Conservation (phyloP, 2,113 vertebrate species). For the Cricetomys ansorgei region DNA sequence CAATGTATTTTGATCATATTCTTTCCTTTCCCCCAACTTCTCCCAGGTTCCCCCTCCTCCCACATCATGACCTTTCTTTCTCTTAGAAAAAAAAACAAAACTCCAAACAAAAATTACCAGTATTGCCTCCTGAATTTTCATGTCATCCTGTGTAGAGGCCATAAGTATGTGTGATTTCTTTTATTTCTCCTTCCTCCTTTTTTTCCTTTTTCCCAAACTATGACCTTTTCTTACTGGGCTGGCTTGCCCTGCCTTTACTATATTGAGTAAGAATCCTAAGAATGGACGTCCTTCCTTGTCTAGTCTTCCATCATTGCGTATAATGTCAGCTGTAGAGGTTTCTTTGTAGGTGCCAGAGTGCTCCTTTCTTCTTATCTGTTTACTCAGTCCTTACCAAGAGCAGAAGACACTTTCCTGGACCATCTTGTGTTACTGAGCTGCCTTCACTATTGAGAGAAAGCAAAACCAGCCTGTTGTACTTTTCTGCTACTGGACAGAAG, state of each 20-base stretch:
- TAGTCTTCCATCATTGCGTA: background rate
- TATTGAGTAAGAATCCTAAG: background rate
- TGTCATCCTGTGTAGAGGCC: background rate
- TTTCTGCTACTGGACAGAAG: background rate
- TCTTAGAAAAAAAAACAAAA: background rate
- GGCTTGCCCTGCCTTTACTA: background rate
- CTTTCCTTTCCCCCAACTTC: background rate
- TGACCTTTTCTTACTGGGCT: background rate
- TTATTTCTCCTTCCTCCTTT: background rate
- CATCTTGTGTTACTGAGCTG: background rate
- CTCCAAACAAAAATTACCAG: background rate
- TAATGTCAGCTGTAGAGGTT: background rate
- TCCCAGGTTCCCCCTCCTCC: background rate
- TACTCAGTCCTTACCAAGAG: background rate
- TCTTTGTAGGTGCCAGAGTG: background rate
- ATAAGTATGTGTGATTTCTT: background rate
- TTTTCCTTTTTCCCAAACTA: background rate
- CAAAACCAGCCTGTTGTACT: background rate
- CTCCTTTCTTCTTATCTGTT: background rate
- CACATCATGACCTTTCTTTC: background rate
- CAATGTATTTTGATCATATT: background rate
- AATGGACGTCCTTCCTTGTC: background rate
- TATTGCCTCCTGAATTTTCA: background rate
- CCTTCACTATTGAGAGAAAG: background rate
- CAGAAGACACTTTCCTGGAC: background rate